Evolutionary conservation across 2,888 invertebrate species (phyloP), one percentile per base, ranked within the genome.

Genomic region (Cataglyphis altisquamis): DNA sequence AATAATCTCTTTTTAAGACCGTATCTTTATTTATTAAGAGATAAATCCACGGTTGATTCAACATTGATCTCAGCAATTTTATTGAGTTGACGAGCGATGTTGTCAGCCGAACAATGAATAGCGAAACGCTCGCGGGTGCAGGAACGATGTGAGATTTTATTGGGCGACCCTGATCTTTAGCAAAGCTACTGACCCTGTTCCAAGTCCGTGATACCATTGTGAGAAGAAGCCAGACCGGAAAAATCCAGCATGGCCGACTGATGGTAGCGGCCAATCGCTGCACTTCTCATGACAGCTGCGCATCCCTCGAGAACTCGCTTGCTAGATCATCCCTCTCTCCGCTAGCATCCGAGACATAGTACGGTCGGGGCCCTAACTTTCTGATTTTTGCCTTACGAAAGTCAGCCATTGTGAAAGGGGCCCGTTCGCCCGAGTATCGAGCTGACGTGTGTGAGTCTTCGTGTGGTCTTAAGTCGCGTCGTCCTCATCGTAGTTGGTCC

Each of bases 351-450:
- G 84, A 82, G 87, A 87, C 86, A 78, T 41, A 45, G 45, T 29
- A 45, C 67, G 36, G 55, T 29, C 66, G 87, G 89, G 91, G 90
- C 93, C 92, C 94, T 94, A 94, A 91, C 94, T 94, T 94, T 94
- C 92, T 94, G 94, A 94, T 94, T 94, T 94, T 94, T 94, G 94
- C 94, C 94, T 94, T 94, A 92, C 93, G 93, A 90, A 94, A 94
- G 94, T 95, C 94, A 95, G 94, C 94, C 94, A 94, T 95, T 94
- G 94, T 94, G 89, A 92, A 87, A 90, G 89, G 89, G 92, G 88
- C 86, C 85, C 88, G 89, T 89, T 89, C 89, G 66, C 84, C 78
- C 60, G 87, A 85, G 84, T 72, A 74, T 83, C 82, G n/a, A 6
- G 70, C 63, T 41, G 25, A 48, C 57, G 67, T 72, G 63, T 73